Evolutionary conservation across 2,888 invertebrate species (phyloP).

Genomic region (Sceliomorpha sp.): DNA sequence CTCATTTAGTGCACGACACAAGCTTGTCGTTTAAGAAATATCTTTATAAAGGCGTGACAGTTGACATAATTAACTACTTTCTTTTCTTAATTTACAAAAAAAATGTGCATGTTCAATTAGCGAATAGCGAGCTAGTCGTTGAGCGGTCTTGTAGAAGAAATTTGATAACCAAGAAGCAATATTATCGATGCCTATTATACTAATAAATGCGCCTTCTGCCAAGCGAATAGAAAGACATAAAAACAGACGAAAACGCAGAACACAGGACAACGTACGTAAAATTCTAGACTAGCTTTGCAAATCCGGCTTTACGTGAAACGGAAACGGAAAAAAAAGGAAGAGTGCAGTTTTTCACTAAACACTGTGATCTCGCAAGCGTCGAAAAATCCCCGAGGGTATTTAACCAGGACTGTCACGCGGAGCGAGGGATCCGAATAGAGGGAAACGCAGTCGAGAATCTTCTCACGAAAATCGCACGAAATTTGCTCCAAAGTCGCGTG

Average conservation of each 20-base stretch:
- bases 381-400: conserved; percentile 2
- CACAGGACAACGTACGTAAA: background rate
- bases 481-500: conserved; percentile 65
- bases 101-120: background rate
- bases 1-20: no score
- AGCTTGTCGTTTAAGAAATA: no score
- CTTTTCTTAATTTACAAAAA: background rate
- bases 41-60: no score
- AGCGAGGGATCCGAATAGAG: background rate
- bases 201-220: conserved; percentile 61
- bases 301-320: conserved; percentile 10
- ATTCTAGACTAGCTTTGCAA: conserved; percentile 14
- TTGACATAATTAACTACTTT: no score
- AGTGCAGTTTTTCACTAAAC: conserved; percentile 1
- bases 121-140: conserved; percentile 18
- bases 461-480: conserved; percentile 65
- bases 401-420: no score
- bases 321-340: background rate
- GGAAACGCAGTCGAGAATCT: conserved; percentile 14
- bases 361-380: conserved; percentile 2
- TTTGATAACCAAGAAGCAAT: conserved; percentile 76
- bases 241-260: conserved; percentile 18
- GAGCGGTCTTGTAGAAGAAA: conserved; percentile 44
- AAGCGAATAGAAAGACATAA: conserved; percentile 42
- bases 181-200: conserved; percentile 75